Conservation (phyloP, 2,797 vertebrate genomes). For the Alfaro cultratus region DNA sequence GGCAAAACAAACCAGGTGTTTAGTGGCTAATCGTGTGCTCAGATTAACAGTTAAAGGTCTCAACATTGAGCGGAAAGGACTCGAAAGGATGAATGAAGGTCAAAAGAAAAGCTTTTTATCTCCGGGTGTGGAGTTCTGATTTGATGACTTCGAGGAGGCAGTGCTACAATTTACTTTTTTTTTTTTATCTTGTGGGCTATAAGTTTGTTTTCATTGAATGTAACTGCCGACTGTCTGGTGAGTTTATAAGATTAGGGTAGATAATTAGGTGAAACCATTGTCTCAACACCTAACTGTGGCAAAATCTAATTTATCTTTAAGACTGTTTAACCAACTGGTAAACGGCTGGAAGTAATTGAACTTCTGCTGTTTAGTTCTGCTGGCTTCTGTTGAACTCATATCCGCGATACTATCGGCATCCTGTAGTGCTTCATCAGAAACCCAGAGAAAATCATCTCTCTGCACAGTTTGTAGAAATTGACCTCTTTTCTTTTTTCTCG, state of each 20-base stretch:
- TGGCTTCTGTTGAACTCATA: slow-evolving; percentile 23
- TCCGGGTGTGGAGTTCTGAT: slow-evolving; percentile 5
- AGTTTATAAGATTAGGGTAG: slow-evolving; percentile 57
- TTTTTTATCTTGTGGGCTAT: background rate
- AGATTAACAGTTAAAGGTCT: slow-evolving; percentile 29
- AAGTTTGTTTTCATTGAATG: slow-evolving; percentile 35
- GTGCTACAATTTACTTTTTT: slow-evolving; percentile 7
- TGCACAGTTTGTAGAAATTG: slow-evolving; percentile 44
- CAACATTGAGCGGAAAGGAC: slow-evolving; percentile 26
- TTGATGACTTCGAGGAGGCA: slow-evolving; percentile 29
- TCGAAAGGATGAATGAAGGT: slow-evolving; percentile 5
- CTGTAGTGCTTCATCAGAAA: slow-evolving; percentile 17
- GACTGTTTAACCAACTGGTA: slow-evolving; percentile 7
- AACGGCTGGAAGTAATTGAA: slow-evolving; percentile 1
- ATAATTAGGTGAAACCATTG: slow-evolving; percentile 45
- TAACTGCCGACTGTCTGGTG: slow-evolving; percentile 51
- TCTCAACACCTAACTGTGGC: slow-evolving; percentile 34
- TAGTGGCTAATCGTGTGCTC: slow-evolving; percentile 7
- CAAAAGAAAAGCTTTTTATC: slow-evolving; percentile 24
- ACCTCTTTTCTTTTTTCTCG: slow-evolving; percentile 49
- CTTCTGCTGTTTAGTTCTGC: slow-evolving; percentile 3
- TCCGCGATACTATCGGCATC: background rate
- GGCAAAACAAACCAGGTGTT: slow-evolving; percentile 9
- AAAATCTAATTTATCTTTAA: slow-evolving; percentile 36
- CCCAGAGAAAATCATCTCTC: slow-evolving; percentile 29